Conservation (phyloP, 1,140 invertebrate genomes). For the Ceratina calcarata region DNA sequence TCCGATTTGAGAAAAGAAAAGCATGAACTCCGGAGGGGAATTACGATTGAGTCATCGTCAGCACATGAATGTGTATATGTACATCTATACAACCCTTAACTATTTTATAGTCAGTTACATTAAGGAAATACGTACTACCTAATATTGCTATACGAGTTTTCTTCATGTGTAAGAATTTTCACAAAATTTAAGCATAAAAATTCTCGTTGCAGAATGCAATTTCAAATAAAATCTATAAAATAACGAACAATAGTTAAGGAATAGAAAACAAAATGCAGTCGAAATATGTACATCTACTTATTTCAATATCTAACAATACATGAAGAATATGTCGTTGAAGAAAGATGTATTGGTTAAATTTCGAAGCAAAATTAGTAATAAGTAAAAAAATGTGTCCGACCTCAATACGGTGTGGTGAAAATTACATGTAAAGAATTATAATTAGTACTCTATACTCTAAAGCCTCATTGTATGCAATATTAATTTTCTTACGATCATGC, state of each 20-base stretch:
- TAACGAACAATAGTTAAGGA: constrained; percentile 35
- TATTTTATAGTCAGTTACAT: constrained; percentile 49
- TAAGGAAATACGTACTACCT: constrained; percentile 43
- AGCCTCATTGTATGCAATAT: constrained; percentile 44
- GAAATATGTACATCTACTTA: constrained; percentile 26
- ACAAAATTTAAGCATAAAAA: constrained; percentile 31
- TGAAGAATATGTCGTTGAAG: constrained; percentile 48
- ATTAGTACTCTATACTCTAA: constrained; percentile 41
- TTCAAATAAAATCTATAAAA: constrained; percentile 25
- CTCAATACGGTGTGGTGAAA: background rate
- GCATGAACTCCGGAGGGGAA: constrained; percentile 29
- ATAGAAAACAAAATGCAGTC: constrained; percentile 25
- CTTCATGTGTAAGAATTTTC: constrained; percentile 28
- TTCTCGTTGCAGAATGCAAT: constrained; percentile 13
- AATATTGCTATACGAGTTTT: constrained; percentile 42
- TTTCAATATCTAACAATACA: constrained; percentile 29
- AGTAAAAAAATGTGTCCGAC: constrained; percentile 14
- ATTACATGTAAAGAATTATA: constrained; percentile 29
- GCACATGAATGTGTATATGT: constrained; percentile 42
- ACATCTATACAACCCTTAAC: constrained; percentile 58
- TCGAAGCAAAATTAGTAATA: constrained; percentile 33
- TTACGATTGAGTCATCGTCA: background rate
- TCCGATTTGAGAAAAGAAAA: background rate
- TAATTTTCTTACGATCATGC: constrained; percentile 24
- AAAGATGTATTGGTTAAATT: constrained; percentile 24